These are phyloP conservation scores for Pelobates cultripes DNA, from an alignment of 2,797 vertebrate genomes.

Conservation along the genomic window DNA sequence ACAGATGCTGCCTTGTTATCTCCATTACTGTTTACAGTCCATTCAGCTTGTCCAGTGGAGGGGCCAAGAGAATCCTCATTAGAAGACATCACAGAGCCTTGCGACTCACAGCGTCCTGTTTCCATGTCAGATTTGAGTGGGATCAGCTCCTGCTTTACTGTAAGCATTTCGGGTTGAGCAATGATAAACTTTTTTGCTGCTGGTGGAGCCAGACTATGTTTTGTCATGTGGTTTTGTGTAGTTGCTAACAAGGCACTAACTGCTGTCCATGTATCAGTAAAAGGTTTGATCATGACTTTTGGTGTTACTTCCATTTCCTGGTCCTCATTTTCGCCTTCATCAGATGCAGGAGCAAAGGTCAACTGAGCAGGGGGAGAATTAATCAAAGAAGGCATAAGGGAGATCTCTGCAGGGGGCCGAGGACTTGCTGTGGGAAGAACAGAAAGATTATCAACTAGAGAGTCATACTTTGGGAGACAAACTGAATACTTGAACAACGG, in stretches of 20 bases:
- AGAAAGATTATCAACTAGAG: background rate
- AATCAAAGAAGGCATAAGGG: conserved; percentile 16
- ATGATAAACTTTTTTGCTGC: background rate
- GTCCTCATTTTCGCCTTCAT: conserved; percentile 22
- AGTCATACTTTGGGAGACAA: no score
- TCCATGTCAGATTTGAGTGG: conserved; percentile 53
- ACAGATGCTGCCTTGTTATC: conserved; percentile 52
- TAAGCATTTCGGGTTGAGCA: conserved; percentile 3
- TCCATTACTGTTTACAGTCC: conserved; percentile 51
- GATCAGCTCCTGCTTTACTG: conserved; percentile 23
- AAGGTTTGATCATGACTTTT: conserved; percentile 16
- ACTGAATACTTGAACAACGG: no score
- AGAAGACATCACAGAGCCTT: conserved; percentile 63
- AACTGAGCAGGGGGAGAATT: conserved; percentile 16
- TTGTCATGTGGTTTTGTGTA: background rate
- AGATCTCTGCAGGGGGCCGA: conserved; percentile 10
- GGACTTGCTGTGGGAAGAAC: conserved; percentile 21
- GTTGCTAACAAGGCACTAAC: conserved; percentile 42
- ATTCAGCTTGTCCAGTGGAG: conserved; percentile 57
- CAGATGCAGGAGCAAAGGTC: conserved; percentile 19
- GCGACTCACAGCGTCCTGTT: conserved; percentile 60
- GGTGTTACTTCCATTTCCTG: conserved; percentile 1
- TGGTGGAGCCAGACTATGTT: background rate
- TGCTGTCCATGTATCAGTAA: conserved; percentile 26
- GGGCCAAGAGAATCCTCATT: conserved; percentile 62